Base-by-base conservation (phyloP, 2,113 vertebrate genomes). In the Amazona guildingii region DNA sequence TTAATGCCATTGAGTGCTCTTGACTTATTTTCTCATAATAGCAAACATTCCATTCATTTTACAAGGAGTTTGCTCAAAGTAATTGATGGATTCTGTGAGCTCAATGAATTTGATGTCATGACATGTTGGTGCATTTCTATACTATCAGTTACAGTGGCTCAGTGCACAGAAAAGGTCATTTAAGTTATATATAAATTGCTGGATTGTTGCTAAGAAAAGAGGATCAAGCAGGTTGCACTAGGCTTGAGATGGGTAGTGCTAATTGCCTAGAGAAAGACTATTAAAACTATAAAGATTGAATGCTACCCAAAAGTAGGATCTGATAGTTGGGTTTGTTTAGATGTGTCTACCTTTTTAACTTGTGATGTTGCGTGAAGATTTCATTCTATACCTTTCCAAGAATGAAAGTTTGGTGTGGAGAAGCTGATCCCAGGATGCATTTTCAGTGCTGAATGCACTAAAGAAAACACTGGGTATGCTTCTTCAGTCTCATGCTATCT, bases 21-120 rank as follows among this genome's bases (percentile, higher is more conserved):
- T 86, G 57, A 92, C 77, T 79, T 84, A 68, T 84, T 93, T 96
- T 84, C 76, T 86, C 13, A 0, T 84, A 92, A 49, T 70, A 66
- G 64, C 69, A 90, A 77, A 28, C 88, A 91, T 97, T 92, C 92
- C 61, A 68, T 84, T 92, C 57, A 82, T 90, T 95, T 91, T 69
- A 46, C 35, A 52, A 68, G 76, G 73, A 69, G 52, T 57, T 73
- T 61, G 2, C 86, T 62, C 57, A 66, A 82, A 86, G 43, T 91
- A 95, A 88, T 75, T 73, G 86, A 82, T 92, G 94, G 44, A 73
- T 68, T 90, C 80, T 4, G 2, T 14, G 39, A 79, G 55, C 61
- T 72, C 15, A 3, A 29, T 70, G 59, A 88, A 51, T 43, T 4
- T 91, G 90, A 61, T 84, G 90, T 84, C 28, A 25, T 76, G 92